Percentiles rank a stretch among this genome's conserved stretches.
Evolutionary conservation across 2,797 vertebrate species (phyloP).

Genomic region (Acanthis flammea): DNA sequence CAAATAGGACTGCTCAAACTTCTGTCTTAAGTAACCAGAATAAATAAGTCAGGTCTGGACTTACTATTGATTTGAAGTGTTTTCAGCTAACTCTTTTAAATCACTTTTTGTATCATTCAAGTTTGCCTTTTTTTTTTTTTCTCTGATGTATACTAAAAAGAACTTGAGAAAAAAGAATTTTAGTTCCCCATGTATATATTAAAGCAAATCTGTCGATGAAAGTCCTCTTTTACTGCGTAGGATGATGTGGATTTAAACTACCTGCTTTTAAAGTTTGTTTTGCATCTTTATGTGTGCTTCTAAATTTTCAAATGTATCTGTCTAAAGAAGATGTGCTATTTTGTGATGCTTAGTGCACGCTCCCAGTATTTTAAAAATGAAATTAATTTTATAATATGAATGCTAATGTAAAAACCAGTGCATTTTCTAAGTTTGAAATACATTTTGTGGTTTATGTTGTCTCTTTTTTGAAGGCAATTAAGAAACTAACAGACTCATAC

Average conservation of each 20-base stretch:
- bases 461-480: slow-evolving; percentile 27
- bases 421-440: slow-evolving; percentile 35
- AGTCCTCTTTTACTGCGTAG: background rate
- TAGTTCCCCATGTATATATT: background rate
- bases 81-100: background rate
- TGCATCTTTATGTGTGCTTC: background rate
- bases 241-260: background rate
- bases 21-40: background rate
- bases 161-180: background rate
- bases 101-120: background rate
- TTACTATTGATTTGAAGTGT: background rate
- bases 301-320: background rate
- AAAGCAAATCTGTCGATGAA: background rate
- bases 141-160: background rate
- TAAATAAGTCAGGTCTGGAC: background rate
- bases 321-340: background rate
- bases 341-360: background rate
- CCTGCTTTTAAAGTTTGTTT: background rate
- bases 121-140: background rate
- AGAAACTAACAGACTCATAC: background rate
- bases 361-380: background rate
- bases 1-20: background rate
- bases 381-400: background rate
- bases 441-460: slow-evolving; percentile 11
- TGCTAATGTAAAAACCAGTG: background rate